A percentile compares a stretch with the other conserved stretches of the same genome.
Evolutionary conservation across 2,113 vertebrate genomes (phyloP).

Genomic region (Oxygymnocypris stewartii): DNA sequence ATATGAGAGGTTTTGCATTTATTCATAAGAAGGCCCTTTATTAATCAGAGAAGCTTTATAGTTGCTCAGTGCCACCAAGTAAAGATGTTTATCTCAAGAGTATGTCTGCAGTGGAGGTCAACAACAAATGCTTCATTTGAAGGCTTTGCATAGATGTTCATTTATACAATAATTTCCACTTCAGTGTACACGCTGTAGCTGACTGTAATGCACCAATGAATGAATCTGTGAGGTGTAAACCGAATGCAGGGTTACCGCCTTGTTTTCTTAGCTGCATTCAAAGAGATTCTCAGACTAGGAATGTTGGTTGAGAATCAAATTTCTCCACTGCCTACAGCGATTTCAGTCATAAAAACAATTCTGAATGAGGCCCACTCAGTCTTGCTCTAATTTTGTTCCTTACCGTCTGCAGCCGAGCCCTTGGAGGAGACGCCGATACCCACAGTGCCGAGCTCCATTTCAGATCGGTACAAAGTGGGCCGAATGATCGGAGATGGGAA

Average conservation of each 20-base stretch:
- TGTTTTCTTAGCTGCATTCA: conserved; percentile 6
- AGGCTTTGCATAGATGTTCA: background rate
- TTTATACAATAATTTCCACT: background rate
- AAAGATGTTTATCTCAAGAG: background rate
- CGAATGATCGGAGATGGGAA: conserved; percentile 94
- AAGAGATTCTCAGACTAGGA: background rate
- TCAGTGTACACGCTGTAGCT: background rate
- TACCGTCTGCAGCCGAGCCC: conserved; percentile 80
- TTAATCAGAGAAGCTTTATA: background rate
- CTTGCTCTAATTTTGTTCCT: conserved; percentile 83
- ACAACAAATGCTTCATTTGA: conserved; percentile 20
- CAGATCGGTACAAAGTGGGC: conserved; percentile 94
- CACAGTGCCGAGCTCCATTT: conserved; percentile 86
- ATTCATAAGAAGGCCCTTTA: background rate
- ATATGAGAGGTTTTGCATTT: background rate
- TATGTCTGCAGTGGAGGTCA: background rate
- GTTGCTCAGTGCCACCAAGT: background rate
- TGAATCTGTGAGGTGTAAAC: background rate
- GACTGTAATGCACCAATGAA: background rate
- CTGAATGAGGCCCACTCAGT: conserved; percentile 57
- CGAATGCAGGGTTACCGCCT: background rate
- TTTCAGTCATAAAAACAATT: conserved; percentile 3
- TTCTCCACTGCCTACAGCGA: background rate
- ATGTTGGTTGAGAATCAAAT: conserved; percentile 11
- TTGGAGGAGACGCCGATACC: conserved; percentile 80